Evolutionary conservation across 53 echinoderm and acorn worm genomes (phyloP), one percentile per base, ranked within the genome.

Genomic region (Hippasteria phrygiana): DNA sequence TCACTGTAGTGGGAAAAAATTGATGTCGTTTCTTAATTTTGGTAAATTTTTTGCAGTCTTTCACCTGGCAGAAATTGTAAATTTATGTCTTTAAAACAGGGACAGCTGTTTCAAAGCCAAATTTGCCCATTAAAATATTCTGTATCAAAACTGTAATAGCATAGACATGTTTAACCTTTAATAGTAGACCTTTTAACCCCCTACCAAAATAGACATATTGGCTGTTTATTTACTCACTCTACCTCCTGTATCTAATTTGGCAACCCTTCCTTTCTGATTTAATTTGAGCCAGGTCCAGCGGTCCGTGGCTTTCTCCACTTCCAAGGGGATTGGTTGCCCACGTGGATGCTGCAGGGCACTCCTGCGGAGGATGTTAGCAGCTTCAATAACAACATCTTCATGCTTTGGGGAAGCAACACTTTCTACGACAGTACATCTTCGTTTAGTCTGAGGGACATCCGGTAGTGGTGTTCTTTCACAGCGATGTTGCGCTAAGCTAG

Each of bases 271-370:
- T 35, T 51, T 59, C 27, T 78, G 55, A 29, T 62, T n/a, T 59
- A 55, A 20, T 37, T 78, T 78, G 0, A 78, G 18, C 78, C 78
- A 78, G 36, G 55, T 55, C 78, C 78, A 78, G 16, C 55, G 45
- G 78, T 78, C 78, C 0, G 78, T 36, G 32, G 78, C 78, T 34
- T 78, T 35, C 55, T 78, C 78, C 20, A 78, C 42, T 1, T 34
- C 78, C n/a, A 55, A n/a, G 24, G 78, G 78, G 24, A 78, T 55
- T 34, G 78, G 78, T n/a, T 56, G 46, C 2, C 35, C 62, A 24
- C n/a, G 20, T 22, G 39, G 55, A 59, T 79, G 79, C 37, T 79
- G 24, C n/a, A 36, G 18, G 20, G 59, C 51, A 34, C 27, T 31
- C 32, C 53, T 33, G 77, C 77, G 36, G 34, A 33, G 36, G 5